Base-by-base conservation (phyloP, 2,888 invertebrate species). In the Amiota mariae region DNA sequence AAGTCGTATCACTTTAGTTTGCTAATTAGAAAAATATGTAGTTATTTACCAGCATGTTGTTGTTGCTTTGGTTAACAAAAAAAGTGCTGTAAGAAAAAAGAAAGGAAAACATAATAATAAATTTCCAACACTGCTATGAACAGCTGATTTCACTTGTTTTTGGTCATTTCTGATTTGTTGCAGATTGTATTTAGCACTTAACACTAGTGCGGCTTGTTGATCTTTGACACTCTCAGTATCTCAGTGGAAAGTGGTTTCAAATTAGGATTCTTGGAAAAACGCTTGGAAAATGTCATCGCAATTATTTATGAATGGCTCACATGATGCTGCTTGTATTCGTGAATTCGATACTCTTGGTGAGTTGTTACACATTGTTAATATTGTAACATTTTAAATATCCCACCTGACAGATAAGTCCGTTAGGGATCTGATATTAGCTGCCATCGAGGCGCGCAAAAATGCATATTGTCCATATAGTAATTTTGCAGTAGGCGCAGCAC, bases 401-500 rank as follows among this genome's bases (percentile, higher is more conserved):
- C n/a, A n/a, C n/a, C 10, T 59, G 20, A 0, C 91, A 95, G 95
- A 92, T 88, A 87, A 90, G 56, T 89, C 90, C 2, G 91, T 92
- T 46, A 93, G 94, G 86, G 91, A 92, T 78, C 88, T 96, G 54
- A 91, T 96, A 63, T 91, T 90, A 73, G 91, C 92, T 74, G 94
- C 95, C 2, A 90, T 91, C 0, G 91, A 91, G 79, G 94, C 92
- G 6, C 91, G 95, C 18, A 92, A 93, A 79, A 90, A 90, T 54
- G 93, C 97, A 0, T 96, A 97, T 88, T 92, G 93, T 73, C 96
- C 96, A 0, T 97, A 97, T 89, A 97, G 97, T 80, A 95, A 96
- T 57, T 98, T 97, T 88, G 92, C 94, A 56, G 98, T 98, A 0
- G 98, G 97, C 0, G 95, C 97, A 8, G 95, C 97, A 0, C 87